phyloP scores from a whole-genome alignment of 2,797 vertebrate genomes.

The Melanotaenia pygmaea region DNA sequence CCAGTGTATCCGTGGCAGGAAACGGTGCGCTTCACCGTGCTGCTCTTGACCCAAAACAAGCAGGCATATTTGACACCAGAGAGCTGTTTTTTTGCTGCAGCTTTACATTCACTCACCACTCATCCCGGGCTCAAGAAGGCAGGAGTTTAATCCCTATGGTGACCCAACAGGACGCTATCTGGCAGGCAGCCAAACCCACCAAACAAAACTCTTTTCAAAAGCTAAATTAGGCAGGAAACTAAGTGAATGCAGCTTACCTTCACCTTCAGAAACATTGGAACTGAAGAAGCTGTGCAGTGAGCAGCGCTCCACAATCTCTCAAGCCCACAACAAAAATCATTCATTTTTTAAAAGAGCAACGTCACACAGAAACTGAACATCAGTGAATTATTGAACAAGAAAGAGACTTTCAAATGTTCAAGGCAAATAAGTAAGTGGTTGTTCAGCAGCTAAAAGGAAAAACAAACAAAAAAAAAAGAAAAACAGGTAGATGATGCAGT shows the following conservation, averaged over 20 bases:
- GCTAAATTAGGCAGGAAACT: background rate
- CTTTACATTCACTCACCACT: slow-evolving; percentile 33
- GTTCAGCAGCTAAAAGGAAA: slow-evolving; percentile 11
- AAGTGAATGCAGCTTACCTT: slow-evolving; percentile 41
- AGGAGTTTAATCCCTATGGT: slow-evolving; percentile 33
- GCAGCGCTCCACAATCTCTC: slow-evolving; percentile 49
- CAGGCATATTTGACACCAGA: slow-evolving; percentile 30
- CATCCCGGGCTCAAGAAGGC: slow-evolving; percentile 35
- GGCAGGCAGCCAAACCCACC: slow-evolving; percentile 47
- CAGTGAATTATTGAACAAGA: slow-evolving; percentile 74
- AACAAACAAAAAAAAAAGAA: background rate
- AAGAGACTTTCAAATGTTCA: slow-evolving; percentile 33
- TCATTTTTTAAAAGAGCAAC: slow-evolving; percentile 72
- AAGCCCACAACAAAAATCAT: slow-evolving; percentile 67
- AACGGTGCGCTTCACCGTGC: slow-evolving; percentile 13
- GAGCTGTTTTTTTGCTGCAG: slow-evolving; percentile 9
- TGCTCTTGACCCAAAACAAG: slow-evolving; percentile 34
- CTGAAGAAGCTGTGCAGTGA: slow-evolving; percentile 32
- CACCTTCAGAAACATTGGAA: slow-evolving; percentile 13
- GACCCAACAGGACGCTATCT: slow-evolving; percentile 42
- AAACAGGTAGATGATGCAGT: slow-evolving; percentile 11
- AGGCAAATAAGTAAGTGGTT: slow-evolving; percentile 26
- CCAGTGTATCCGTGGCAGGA: slow-evolving; percentile 39
- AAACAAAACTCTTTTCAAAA: slow-evolving; percentile 41
- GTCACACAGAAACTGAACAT: slow-evolving; percentile 63